Percentiles rank a stretch among this genome's conserved stretches.
These are phyloP conservation scores for Serilophus lunatus DNA, from an alignment of 2,113 vertebrate genomes.

Conservation along the genomic window DNA sequence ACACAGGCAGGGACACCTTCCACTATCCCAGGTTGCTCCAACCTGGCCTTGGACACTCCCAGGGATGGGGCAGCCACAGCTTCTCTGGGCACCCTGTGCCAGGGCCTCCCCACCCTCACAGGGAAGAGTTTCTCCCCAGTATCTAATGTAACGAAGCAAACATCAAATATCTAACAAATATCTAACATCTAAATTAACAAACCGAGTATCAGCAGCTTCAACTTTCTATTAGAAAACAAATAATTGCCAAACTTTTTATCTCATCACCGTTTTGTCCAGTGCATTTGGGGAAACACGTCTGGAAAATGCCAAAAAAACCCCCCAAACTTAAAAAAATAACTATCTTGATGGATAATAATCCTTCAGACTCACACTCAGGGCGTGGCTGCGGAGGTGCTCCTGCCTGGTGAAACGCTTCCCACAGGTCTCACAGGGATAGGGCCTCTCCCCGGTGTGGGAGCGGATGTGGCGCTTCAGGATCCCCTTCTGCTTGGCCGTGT, in stretches of 20 bases:
- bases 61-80: not conserved
- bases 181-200: not conserved
- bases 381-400: conserved; percentile 93
- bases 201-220: not conserved
- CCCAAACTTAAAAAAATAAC: accelerated
- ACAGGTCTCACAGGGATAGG: conserved; percentile 93
- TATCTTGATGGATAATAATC: not conserved
- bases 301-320: not conserved
- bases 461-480: conserved; percentile 96
- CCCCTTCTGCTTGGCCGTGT: conserved; percentile 96
- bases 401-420: conserved; percentile 95
- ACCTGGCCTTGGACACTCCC: not conserved
- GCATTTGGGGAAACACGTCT: accelerated
- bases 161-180: not conserved
- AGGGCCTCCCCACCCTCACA: not conserved
- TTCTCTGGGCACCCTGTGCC: not conserved
- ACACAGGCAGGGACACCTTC: not conserved
- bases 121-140: too few species aligned
- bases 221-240: too few species aligned
- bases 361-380: conserved; percentile 83
- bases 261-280: too few species aligned
- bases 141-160: not conserved
- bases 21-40: not conserved
- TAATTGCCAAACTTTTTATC: too few species aligned
- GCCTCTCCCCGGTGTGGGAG: conserved; percentile 93